A percentile compares a stretch with the other conserved stretches of the same genome.
phyloP scores from a whole-genome alignment of 2,888 invertebrate genomes.

The Hecatera dysodea region DNA sequence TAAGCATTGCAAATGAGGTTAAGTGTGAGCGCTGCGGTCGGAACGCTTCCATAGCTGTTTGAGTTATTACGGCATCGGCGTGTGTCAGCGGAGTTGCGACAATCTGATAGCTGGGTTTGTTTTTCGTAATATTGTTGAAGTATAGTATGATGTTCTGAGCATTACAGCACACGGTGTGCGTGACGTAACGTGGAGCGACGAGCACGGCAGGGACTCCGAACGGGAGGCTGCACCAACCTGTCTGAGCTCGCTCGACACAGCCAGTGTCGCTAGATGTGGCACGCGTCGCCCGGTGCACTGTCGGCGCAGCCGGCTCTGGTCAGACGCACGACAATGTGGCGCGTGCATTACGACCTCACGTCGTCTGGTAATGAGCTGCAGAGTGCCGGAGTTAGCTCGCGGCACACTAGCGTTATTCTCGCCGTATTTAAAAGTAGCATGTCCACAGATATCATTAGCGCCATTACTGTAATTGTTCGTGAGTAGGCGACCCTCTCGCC shows the following conservation, averaged over 20 bases:
- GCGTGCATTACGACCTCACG: background rate
- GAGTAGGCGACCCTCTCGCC: background rate
- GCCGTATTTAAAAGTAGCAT: background rate
- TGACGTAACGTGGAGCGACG: slow-evolving; percentile 6
- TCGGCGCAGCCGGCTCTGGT: background rate
- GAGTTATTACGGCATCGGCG: slow-evolving; percentile 39
- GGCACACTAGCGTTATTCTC: background rate
- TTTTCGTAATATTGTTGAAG: slow-evolving; percentile 50
- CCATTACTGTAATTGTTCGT: background rate
- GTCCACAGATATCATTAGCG: background rate
- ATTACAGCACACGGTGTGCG: slow-evolving; percentile 8
- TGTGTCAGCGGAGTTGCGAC: slow-evolving; percentile 55
- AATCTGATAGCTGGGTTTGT: slow-evolving; percentile 51
- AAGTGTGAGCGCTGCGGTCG: slow-evolving; percentile 20
- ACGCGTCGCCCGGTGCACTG: background rate
- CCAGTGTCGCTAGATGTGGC: too few species aligned
- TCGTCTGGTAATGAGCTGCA: background rate
- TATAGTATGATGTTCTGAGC: slow-evolving; percentile 12
- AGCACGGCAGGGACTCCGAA: background rate
- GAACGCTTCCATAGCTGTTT: slow-evolving; percentile 21
- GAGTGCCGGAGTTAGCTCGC: background rate
- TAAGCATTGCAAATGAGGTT: slow-evolving; percentile 24
- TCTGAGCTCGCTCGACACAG: background rate
- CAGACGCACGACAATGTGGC: background rate
- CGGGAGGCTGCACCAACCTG: background rate